Conservation (phyloP, 2,888 invertebrate genomes). For the Eulithis testata region DNA sequence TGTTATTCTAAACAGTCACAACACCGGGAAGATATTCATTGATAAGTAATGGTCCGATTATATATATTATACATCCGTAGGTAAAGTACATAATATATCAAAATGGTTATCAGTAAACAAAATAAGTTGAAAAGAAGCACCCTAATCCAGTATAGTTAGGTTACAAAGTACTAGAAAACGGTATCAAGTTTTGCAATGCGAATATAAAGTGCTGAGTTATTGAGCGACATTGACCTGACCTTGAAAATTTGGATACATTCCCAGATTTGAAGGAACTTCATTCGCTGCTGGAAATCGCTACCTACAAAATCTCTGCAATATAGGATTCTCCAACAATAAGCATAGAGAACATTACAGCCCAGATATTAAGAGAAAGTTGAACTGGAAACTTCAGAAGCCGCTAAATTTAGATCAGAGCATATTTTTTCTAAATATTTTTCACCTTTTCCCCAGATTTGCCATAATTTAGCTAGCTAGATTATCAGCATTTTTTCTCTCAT, state of each 20-base stretch:
- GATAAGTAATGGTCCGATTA: no score
- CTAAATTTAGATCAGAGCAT: slow-evolving; percentile 2
- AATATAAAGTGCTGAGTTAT: slow-evolving; percentile 4
- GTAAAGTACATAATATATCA: no score
- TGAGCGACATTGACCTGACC: slow-evolving; percentile 4
- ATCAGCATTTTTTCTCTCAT: slow-evolving; percentile 39
- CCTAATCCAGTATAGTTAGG: no score
- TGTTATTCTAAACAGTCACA: no score
- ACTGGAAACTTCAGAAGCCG: not conserved
- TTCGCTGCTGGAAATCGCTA: no score
- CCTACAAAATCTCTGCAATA: not conserved
- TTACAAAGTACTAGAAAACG: no score
- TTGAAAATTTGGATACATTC: slow-evolving; percentile 15
- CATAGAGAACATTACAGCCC: not conserved
- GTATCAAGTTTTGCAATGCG: not conserved
- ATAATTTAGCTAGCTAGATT: slow-evolving; percentile 34
- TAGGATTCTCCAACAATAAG: not conserved
- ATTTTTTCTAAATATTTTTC: slow-evolving; percentile 1
- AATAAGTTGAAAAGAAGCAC: no score
- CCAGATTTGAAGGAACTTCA: slow-evolving; percentile 1
- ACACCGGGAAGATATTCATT: no score
- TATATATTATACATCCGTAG: no score
- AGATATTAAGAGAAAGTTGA: not conserved
- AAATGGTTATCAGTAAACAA: no score
- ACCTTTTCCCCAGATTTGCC: slow-evolving; percentile 17